phyloP scores from a whole-genome alignment of 2,888 invertebrate genomes.

The Lissocephala sabroskyi region DNA sequence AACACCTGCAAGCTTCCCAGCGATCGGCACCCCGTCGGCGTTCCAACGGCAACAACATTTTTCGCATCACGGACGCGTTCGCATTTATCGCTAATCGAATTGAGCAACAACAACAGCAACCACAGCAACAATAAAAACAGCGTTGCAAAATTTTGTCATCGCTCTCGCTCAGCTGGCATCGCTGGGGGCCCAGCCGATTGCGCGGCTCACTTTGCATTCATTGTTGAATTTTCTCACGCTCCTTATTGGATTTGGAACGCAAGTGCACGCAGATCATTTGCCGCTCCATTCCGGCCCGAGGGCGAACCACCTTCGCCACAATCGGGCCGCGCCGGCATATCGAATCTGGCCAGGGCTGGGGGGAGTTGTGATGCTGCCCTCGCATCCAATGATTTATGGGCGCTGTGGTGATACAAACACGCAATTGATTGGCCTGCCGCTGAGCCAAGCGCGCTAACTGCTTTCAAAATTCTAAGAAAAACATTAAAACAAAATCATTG shows the following conservation, averaged over 20 bases:
- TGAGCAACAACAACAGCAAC: constrained; percentile 23
- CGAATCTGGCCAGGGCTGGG: no score
- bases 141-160: constrained; percentile 34
- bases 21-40: no score
- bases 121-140: background rate
- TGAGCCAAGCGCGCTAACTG: no score
- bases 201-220: constrained; percentile 55
- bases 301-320: background rate
- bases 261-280: constrained; percentile 57
- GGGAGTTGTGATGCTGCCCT: no score
- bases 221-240: constrained; percentile 67
- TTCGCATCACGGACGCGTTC: constrained; percentile 40
- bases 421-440: no score
- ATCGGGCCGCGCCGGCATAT: no score
- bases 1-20: constrained; percentile 51
- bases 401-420: no score
- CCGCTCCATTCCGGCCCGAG: background rate
- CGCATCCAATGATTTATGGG: no score
- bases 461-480: no score
- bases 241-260: constrained; percentile 63
- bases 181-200: constrained; percentile 15
- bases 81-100: constrained; percentile 53
- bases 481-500: no score
- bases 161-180: background rate
- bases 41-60: constrained; percentile 20